These are phyloP conservation scores for Pissodes strobi DNA, from an alignment of 1,140 invertebrate genomes.

Conservation along the genomic window DNA sequence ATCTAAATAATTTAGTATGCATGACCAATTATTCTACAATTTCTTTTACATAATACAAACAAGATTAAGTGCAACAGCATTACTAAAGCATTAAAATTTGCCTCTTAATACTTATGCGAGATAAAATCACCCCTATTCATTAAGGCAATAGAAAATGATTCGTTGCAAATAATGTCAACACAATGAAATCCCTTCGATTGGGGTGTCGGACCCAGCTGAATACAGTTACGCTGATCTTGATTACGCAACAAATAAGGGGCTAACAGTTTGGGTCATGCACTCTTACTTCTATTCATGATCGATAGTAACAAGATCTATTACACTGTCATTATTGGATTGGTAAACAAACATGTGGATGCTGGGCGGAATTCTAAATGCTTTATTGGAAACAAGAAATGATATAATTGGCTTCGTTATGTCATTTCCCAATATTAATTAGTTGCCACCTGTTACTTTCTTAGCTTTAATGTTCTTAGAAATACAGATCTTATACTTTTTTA, in stretches of 20 bases:
- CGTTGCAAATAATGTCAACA: constrained; percentile 46
- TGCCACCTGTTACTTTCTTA: no score
- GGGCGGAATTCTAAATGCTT: constrained; percentile 17
- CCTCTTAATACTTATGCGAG: constrained; percentile 33
- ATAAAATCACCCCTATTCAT: constrained; percentile 41
- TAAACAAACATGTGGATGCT: constrained; percentile 34
- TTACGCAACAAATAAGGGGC: constrained; percentile 46
- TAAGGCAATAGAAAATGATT: constrained; percentile 43
- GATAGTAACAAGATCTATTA: constrained; percentile 44
- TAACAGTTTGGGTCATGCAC: constrained; percentile 41
- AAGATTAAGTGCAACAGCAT: constrained; percentile 33
- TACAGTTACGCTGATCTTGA: constrained; percentile 38
- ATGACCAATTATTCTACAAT: constrained; percentile 14
- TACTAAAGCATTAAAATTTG: constrained; percentile 37
- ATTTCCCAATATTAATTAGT: no score
- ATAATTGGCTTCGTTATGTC: not conserved
- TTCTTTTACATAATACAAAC: constrained; percentile 19
- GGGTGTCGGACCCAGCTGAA: constrained; percentile 40
- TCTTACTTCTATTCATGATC: constrained; percentile 37
- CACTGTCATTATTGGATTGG: constrained; percentile 39
- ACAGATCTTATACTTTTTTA: no score
- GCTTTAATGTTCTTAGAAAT: no score
- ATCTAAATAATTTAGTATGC: constrained; percentile 8
- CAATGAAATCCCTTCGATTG: constrained; percentile 28
- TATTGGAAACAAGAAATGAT: not conserved